A percentile compares a stretch with the other conserved stretches of the same genome.
phyloP scores from a whole-genome alignment of 2,888 invertebrate species.

The Conchocele bisecta region DNA sequence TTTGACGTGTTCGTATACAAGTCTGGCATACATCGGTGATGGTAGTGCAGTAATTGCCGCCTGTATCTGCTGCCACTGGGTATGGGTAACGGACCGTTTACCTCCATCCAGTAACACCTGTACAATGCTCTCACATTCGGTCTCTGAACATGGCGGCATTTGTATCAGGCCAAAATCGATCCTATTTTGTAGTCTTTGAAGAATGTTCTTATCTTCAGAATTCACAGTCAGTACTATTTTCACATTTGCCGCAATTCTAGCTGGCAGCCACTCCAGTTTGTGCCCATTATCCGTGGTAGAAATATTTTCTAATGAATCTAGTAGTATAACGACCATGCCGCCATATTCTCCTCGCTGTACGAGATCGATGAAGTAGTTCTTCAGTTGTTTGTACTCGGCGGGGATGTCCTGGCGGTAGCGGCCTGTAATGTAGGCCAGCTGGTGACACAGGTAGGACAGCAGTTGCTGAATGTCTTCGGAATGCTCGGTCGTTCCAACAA shows the following conservation, averaged over 20 bases:
- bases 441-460: conserved; percentile 70
- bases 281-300: conserved; percentile 67
- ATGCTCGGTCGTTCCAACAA: conserved; percentile 71
- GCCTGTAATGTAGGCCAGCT: conserved; percentile 67
- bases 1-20: conserved; percentile 67
- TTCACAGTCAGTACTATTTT: conserved; percentile 73
- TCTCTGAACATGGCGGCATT: conserved; percentile 59
- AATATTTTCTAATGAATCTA: conserved; percentile 74
- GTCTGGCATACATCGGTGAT: conserved; percentile 69
- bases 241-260: conserved; percentile 69
- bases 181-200: conserved; percentile 66
- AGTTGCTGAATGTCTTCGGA: conserved; percentile 66
- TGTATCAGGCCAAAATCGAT: conserved; percentile 58
- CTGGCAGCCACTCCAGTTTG: conserved; percentile 76
- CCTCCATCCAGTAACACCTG: conserved; percentile 61
- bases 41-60: conserved; percentile 63
- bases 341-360: conserved; percentile 68
- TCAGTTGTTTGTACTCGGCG: conserved; percentile 65
- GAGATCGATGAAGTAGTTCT: conserved; percentile 69
- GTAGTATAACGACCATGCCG: conserved; percentile 70
- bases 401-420: conserved; percentile 63
- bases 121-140: conserved; percentile 69
- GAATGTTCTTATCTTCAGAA: conserved; percentile 62
- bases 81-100: conserved; percentile 63
- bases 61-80: conserved; percentile 69